Conservation (phyloP, 2,113 vertebrate genomes). For the Notiomystis cincta region DNA sequence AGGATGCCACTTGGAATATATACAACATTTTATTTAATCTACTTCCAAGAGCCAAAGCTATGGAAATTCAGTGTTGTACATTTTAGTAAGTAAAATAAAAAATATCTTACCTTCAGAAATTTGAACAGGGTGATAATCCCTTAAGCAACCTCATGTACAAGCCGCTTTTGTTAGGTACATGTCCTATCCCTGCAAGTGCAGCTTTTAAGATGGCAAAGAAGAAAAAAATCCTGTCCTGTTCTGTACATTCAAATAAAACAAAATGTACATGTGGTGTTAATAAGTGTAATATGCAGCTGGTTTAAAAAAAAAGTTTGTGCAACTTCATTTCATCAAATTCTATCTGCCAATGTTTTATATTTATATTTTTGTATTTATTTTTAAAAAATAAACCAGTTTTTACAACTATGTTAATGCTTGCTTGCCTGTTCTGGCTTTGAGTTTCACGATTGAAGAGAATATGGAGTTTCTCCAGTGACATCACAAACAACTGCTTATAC, state of each 20-base stretch:
- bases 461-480: background rate
- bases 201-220: constrained; percentile 68
- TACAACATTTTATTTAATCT: constrained; percentile 74
- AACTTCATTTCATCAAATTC: constrained; percentile 84
- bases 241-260: constrained; percentile 75
- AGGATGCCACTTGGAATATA: constrained; percentile 73
- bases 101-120: constrained; percentile 64
- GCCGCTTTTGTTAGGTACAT: constrained; percentile 70
- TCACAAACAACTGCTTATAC: background rate
- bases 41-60: constrained; percentile 79
- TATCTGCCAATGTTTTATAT: constrained; percentile 99
- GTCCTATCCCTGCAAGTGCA: constrained; percentile 69
- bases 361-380: constrained; percentile 99
- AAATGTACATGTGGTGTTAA: constrained; percentile 79
- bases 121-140: constrained; percentile 64
- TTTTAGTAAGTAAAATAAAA: constrained; percentile 72
- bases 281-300: constrained; percentile 81
- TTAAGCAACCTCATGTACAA: constrained; percentile 65
- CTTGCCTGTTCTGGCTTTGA: background rate
- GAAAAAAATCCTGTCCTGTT: constrained; percentile 66
- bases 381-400: constrained; percentile 92
- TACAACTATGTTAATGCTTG: constrained; percentile 74
- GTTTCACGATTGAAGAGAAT: background rate
- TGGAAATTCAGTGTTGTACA: constrained; percentile 76
- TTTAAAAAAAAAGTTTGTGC: constrained; percentile 76